Percentiles rank a stretch among this genome's conserved stretches.
Conservation (phyloP, 92 coral and sea anemone species). For the Epizoanthus rinbou region DNA sequence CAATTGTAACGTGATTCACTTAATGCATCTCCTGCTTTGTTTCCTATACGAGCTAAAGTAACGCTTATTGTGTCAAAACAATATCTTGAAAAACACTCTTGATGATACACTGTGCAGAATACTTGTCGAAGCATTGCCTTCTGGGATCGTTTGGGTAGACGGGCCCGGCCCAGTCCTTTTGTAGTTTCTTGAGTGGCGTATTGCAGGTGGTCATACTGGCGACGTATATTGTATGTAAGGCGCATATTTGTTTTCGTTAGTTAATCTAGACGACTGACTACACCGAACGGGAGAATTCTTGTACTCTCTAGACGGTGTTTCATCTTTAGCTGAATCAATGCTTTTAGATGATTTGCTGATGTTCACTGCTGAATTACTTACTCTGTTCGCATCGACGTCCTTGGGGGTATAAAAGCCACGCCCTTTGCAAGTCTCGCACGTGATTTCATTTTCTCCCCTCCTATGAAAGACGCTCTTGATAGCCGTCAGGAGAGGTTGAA, state of each 20-base stretch:
- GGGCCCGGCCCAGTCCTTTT: too few relatives aligned
- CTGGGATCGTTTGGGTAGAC: too few relatives aligned
- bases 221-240: slow-evolving; percentile 9
- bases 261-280: background rate
- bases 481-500: slow-evolving; percentile 59
- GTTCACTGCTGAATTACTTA: background rate
- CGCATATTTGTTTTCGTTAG: background rate
- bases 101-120: too few relatives aligned
- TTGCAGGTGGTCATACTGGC: slow-evolving; percentile 4
- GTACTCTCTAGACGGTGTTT: background rate
- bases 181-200: too few relatives aligned
- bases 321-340: background rate
- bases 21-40: too few relatives aligned
- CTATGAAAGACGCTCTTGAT: slow-evolving; percentile 52
- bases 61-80: too few relatives aligned
- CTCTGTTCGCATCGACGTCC: background rate
- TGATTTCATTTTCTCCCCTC: slow-evolving; percentile 55
- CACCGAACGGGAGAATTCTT: background rate
- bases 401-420: slow-evolving; percentile 63
- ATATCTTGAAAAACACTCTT: too few relatives aligned
- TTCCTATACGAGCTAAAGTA: too few relatives aligned
- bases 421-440: slow-evolving; percentile 73
- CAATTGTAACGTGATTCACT: too few relatives aligned
- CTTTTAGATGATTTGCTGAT: background rate
- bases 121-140: too few relatives aligned